Conservation (phyloP, 2,888 invertebrate genomes). For the Ashinkailepas kermadecensis region DNA sequence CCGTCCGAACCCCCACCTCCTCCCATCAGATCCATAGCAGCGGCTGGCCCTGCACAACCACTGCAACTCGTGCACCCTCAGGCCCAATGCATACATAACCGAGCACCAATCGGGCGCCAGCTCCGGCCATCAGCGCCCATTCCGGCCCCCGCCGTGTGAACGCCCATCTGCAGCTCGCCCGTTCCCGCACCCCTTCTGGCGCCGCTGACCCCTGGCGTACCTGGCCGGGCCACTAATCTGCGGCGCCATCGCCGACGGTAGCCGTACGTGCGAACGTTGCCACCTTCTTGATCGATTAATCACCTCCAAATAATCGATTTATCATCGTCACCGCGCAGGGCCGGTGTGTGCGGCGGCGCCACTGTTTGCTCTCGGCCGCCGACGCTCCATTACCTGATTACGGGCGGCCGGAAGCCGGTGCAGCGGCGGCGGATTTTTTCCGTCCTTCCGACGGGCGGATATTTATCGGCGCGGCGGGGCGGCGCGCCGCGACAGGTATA, state of each 20-base stretch:
- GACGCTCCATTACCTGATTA: slow-evolving; percentile 16
- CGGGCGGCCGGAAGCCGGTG: neutral
- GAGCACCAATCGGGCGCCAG: too few species aligned
- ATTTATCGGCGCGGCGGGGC: neutral
- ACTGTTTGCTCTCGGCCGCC: neutral
- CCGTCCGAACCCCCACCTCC: too few species aligned
- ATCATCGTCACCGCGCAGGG: neutral
- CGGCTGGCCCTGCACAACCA: too few species aligned
- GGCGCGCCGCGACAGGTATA: neutral
- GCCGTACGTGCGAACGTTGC: slow-evolving; percentile 3
- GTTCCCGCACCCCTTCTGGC: neutral
- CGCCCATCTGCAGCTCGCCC: neutral
- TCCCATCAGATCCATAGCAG: too few species aligned
- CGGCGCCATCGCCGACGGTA: neutral
- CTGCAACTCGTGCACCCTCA: too few species aligned
- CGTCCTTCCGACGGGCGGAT: neutral
- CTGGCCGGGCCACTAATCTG: neutral
- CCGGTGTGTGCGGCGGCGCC: neutral
- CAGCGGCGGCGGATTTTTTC: neutral
- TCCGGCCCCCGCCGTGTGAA: neutral
- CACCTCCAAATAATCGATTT: slow-evolving; percentile 15
- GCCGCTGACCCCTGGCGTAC: neutral
- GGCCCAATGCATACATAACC: too few species aligned
- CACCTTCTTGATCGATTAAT: slow-evolving; percentile 16
- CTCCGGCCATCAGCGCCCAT: too few species aligned